Conservation (phyloP, 2,113 vertebrate species). For the Rhombomys opimus region DNA sequence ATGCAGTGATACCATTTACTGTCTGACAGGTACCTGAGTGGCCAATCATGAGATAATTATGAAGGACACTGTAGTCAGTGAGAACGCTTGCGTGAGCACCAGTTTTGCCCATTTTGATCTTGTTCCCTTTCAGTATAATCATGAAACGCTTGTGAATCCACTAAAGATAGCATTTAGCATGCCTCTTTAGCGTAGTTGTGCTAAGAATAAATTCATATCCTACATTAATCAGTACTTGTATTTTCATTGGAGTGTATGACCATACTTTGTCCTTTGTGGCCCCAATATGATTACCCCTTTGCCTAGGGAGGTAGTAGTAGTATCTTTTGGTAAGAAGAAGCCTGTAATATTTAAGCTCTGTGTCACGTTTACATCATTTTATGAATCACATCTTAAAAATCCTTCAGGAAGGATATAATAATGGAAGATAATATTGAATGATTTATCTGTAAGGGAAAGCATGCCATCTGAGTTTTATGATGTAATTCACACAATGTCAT, state of each 20-base stretch:
- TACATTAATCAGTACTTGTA: background rate
- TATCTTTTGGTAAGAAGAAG: background rate
- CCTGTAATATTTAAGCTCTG: background rate
- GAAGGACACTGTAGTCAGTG: too few relatives aligned
- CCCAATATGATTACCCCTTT: too few relatives aligned
- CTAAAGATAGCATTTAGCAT: too few relatives aligned
- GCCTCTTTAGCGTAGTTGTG: too few relatives aligned
- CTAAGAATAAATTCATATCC: background rate
- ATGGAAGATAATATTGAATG: background rate
- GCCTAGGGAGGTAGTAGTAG: background rate
- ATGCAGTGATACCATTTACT: background rate
- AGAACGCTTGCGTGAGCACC: background rate
- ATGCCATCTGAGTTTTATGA: background rate
- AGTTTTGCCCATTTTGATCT: background rate
- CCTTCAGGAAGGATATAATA: background rate
- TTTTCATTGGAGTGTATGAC: background rate
- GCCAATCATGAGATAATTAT: background rate
- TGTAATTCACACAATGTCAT: conserved; percentile 51
- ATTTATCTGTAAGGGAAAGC: background rate
- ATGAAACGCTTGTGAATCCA: too few relatives aligned
- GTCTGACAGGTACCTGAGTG: background rate
- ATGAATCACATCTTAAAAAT: background rate
- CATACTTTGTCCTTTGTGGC: background rate
- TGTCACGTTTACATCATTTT: background rate
- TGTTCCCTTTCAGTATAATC: background rate